Percentiles rank a stretch among this genome's conserved stretches.
Evolutionary conservation across 1,140 invertebrate genomes (phyloP).

Genomic region (Diuraphis noxia): DNA sequence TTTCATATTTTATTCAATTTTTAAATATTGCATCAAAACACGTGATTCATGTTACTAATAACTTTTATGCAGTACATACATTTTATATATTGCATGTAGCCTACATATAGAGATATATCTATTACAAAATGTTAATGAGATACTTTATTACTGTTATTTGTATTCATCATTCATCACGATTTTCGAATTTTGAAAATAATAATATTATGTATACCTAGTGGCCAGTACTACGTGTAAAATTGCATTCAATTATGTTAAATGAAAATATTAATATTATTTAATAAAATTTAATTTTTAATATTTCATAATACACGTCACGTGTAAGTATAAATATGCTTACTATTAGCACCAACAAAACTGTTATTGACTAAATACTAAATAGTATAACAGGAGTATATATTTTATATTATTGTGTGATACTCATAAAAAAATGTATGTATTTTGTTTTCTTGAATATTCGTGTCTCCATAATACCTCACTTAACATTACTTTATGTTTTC

Average conservation of each 20-base stretch:
- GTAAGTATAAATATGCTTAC: neutral
- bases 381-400: neutral
- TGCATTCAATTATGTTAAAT: neutral
- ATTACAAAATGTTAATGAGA: constrained; percentile 6
- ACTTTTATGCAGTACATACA: neutral
- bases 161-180: constrained; percentile 15
- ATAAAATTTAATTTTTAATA: neutral
- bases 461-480: neutral
- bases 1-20: neutral
- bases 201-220: neutral
- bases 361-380: neutral
- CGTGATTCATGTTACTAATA: neutral
- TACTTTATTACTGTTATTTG: neutral
- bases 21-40: neutral
- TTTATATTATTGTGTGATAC: constrained; percentile 3
- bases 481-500: constrained; percentile 8
- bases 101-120: neutral
- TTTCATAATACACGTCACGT: neutral
- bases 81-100: neutral
- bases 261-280: neutral
- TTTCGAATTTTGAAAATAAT: neutral
- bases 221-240: neutral
- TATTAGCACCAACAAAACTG: neutral
- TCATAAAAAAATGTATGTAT: neutral
- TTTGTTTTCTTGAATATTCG: neutral